These are phyloP conservation scores for Corythoichthys haematopterus DNA, from an alignment of 2,113 vertebrate species.

Conservation along the genomic window DNA sequence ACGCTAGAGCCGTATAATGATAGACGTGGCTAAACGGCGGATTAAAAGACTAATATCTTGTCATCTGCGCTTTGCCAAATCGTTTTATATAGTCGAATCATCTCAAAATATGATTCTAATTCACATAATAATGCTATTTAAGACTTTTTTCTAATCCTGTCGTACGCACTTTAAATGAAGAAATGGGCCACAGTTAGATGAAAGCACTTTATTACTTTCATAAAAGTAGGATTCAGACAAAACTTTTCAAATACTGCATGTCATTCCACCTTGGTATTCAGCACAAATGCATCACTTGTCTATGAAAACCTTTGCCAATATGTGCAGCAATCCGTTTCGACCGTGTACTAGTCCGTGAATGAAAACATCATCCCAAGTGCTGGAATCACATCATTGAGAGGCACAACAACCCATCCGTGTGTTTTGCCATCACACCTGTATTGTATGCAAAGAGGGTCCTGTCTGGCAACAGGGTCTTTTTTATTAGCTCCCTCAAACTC, in stretches of 20 bases:
- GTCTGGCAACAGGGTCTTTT: conserved; percentile 55
- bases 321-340: conserved; percentile 12
- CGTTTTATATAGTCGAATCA: too few species aligned
- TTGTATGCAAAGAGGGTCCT: conserved; percentile 50
- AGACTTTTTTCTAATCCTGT: too few species aligned
- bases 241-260: conserved; percentile 11
- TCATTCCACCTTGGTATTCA: conserved; percentile 14
- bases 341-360: conserved; percentile 7
- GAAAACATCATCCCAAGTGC: conserved; percentile 11
- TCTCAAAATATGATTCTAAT: too few species aligned
- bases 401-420: conserved; percentile 22
- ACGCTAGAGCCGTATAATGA: too few species aligned
- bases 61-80: too few species aligned
- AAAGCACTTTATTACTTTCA: conserved; percentile 2
- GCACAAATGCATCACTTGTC: conserved; percentile 33
- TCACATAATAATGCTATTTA: too few species aligned
- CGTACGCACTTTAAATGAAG: too few species aligned
- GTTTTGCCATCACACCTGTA: conserved; percentile 40
- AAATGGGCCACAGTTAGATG: neutral
- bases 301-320: conserved; percentile 18
- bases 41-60: too few species aligned
- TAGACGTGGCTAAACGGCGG: too few species aligned
- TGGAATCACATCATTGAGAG: conserved; percentile 24
- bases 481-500: conserved; percentile 74
- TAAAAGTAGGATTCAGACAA: conserved; percentile 4